Base-by-base conservation (phyloP, 2,113 vertebrate genomes). In the Amia ocellicauda region DNA sequence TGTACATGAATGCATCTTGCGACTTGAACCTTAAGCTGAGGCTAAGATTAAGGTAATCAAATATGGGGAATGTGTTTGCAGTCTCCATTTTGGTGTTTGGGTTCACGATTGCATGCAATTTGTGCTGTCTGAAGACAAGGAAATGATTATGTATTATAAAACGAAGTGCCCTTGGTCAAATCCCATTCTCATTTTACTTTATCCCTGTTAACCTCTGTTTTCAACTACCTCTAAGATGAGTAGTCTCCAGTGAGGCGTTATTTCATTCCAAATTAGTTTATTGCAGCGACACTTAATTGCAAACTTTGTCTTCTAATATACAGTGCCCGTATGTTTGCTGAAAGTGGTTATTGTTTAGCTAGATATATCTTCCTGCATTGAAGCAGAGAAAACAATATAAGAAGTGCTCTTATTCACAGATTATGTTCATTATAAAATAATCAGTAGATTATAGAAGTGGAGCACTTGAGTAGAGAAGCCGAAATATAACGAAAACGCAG, bases 211-310 rank as follows among this genome's bases (percentile, higher is more conserved):
- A 83, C 80, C 74, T 83, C 67, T 36, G 31, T 36, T 49, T 69
- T 70, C 82, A 83, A 86, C 83, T 75, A 73, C 70, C 72, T 82
- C 69, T 73, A 69, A 81, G 85, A 79, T 85, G 71, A 82, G 78
- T 83, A 76, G 77, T 83, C 80, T 81, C 75, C 77, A 77, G 75
- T 85, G 80, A 80, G 75, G 64, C 66, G 53, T 73, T 71, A 78
- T 83, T 79, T 77, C 77, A 79, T 67, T 73, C 59, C 61, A 80
- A 77, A 81, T 81, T 77, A 81, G 80, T 77, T 79, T 74, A 84
- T 83, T 82, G 79, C 75, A 36, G 70, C 69, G 71, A 49, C 70
- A 55, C 73, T 79, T 85, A 82, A 86, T 80, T 79, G 80, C 76
- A 78, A n/a, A 78, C 73, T 74, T 80, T 74, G 78, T 77, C 65